phyloP scores from a whole-genome alignment of 2,797 vertebrate genomes.

The Coregonus ussuriensis region DNA sequence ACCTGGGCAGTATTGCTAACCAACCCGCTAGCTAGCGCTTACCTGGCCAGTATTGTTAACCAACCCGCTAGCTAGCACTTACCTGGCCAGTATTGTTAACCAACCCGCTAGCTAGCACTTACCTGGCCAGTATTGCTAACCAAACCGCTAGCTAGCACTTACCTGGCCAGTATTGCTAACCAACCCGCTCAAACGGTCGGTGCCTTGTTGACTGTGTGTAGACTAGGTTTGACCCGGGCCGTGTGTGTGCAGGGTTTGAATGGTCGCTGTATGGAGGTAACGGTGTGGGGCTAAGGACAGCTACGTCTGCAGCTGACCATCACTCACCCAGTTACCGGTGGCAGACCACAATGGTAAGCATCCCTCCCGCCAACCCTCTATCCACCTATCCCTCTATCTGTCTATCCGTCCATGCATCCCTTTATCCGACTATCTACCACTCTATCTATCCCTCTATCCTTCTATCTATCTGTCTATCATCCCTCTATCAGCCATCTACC shows the following conservation, averaged over 20 bases:
- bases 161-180: not conserved
- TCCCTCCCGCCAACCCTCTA: not conserved
- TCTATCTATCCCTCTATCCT: not conserved
- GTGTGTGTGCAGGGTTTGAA: constrained; percentile 75
- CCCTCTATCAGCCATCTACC: too few species aligned
- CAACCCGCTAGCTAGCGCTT: not conserved
- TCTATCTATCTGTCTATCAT: too few species aligned
- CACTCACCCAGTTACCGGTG: constrained; percentile 74
- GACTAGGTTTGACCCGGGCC: not conserved
- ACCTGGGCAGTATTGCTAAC: not conserved
- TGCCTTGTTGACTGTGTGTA: not conserved
- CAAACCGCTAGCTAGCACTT: not conserved
- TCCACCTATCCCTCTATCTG: not conserved
- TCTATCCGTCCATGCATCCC: too few species aligned
- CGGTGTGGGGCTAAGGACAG: constrained; percentile 78
- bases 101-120: not conserved
- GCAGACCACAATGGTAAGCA: constrained; percentile 80
- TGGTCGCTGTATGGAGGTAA: constrained; percentile 78
- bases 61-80: not conserved
- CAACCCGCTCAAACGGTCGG: not conserved
- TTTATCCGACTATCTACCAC: too few species aligned
- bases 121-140: too few species aligned
- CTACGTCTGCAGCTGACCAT: constrained; percentile 71
- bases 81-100: not conserved
- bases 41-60: too few species aligned